Base-by-base conservation (phyloP, 2,113 vertebrate genomes). In the Oreocharis arfaki region DNA sequence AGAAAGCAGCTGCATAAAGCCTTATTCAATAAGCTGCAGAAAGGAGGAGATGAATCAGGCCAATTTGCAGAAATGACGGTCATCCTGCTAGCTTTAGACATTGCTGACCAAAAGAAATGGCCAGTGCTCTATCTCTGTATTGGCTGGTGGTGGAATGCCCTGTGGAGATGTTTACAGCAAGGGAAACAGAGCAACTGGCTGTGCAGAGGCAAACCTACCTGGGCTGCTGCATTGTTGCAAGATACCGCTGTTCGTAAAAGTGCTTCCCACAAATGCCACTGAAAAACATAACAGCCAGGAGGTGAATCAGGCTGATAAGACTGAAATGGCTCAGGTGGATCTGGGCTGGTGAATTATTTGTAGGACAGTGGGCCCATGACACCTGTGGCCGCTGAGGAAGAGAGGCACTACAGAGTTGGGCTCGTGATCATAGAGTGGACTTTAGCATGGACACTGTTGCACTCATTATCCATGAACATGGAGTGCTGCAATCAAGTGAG, bases 391-490 rank as follows among this genome's bases (percentile, higher is more conserved):
- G 26, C 41, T 24, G 53, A 53, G 23, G n/a, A 46, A 46, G 39
- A n/a, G 33, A 59, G 4, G 8, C 9, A 33, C 7, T 44, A 9
- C 24, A 65, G 37, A 74, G 46, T 53, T 1, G 2, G 46, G 13
- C 28, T 46, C 2, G 0, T 59, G 60, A n/a, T 47, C 60, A 3
- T 0, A 0, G 15, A 3, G 22, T 46, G n/a, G 19, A 65, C 24
- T 67, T 46, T n/a, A 46, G 39, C 33, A 68, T 13, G 46, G 30
- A n/a, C 13, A 6, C 6, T 3, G 5, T 32, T 39, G 24, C 16
- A 39, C 56, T 47, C 46, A 16, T 63, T 47, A 53, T 46, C 21
- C 39, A 22, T 35, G 70, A 68, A 22, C 10, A 10, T 19, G n/a
- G 37, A 75, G 9, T 8, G 12, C 46, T 68, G 33, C 37, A 46